Percentiles rank a stretch among this genome's conserved stretches.
Evolutionary conservation across 2,797 vertebrate genomes (phyloP).

Genomic region (Brotula barbata): DNA sequence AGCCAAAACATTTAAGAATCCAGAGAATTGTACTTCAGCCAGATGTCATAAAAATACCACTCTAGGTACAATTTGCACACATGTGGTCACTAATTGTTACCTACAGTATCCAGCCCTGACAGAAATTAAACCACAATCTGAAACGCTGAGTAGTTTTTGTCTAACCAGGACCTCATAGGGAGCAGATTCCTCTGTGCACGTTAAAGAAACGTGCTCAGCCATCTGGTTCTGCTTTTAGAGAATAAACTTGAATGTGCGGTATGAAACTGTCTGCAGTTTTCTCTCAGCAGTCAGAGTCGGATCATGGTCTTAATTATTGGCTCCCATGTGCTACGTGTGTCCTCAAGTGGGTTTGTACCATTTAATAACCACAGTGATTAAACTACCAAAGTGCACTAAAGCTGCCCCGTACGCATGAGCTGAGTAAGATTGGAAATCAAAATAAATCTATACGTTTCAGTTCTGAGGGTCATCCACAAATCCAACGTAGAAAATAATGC

Average conservation of each 20-base stretch:
- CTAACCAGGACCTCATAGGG: constrained; percentile 42
- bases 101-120: background rate
- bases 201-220: constrained; percentile 23
- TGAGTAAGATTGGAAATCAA: no score
- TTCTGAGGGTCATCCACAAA: background rate
- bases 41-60: no score
- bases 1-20: no score
- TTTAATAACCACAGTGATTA: constrained; percentile 11
- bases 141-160: background rate
- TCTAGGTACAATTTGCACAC: no score
- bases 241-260: constrained; percentile 17
- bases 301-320: constrained; percentile 17
- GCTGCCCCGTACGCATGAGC: background rate
- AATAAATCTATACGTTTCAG: no score
- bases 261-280: constrained; percentile 15
- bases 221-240: constrained; percentile 52
- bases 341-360: constrained; percentile 3
- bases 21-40: no score
- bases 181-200: constrained; percentile 6
- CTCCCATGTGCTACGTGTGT: constrained; percentile 4
- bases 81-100: no score
- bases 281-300: constrained; percentile 7
- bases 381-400: background rate
- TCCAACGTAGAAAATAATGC: no score
- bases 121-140: constrained; percentile 4